phyloP scores from a whole-genome alignment of 2,888 invertebrate species.

The Gymnocheta viridis region DNA sequence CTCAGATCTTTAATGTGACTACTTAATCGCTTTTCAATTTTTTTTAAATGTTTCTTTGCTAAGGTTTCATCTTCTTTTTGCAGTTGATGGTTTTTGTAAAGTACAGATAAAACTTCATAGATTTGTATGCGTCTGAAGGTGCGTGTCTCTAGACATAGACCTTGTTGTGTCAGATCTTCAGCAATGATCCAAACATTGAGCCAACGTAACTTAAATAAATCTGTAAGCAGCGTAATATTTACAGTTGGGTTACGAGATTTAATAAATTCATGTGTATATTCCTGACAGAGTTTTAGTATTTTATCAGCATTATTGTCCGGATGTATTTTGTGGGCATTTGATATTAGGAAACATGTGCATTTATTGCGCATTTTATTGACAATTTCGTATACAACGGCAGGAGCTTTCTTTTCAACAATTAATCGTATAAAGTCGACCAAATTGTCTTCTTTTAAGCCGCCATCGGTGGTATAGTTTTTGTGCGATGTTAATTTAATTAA shows the following conservation, averaged over 20 bases:
- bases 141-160: constrained; percentile 85
- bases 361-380: constrained; percentile 75
- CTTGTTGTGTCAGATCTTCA: constrained; percentile 84
- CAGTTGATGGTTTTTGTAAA: constrained; percentile 84
- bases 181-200: constrained; percentile 85
- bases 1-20: constrained; percentile 69
- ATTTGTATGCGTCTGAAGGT: constrained; percentile 87
- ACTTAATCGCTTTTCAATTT: constrained; percentile 72
- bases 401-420: constrained; percentile 75
- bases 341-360: constrained; percentile 75
- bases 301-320: constrained; percentile 49
- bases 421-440: constrained; percentile 74
- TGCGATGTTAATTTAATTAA: constrained; percentile 74
- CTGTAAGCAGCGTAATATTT: constrained; percentile 86
- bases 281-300: constrained; percentile 71
- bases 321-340: constrained; percentile 70
- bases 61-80: constrained; percentile 71
- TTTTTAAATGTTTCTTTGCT: constrained; percentile 71
- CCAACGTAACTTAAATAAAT: constrained; percentile 86
- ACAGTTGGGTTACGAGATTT: constrained; percentile 80
- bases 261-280: constrained; percentile 76
- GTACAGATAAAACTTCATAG: constrained; percentile 85
- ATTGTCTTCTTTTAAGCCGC: constrained; percentile 73
- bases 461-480: constrained; percentile 70
- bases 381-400: constrained; percentile 72